Percentiles rank a stretch among this genome's conserved stretches.
phyloP scores from a whole-genome alignment of 2,797 vertebrate species.

The Scleropages formosus region DNA sequence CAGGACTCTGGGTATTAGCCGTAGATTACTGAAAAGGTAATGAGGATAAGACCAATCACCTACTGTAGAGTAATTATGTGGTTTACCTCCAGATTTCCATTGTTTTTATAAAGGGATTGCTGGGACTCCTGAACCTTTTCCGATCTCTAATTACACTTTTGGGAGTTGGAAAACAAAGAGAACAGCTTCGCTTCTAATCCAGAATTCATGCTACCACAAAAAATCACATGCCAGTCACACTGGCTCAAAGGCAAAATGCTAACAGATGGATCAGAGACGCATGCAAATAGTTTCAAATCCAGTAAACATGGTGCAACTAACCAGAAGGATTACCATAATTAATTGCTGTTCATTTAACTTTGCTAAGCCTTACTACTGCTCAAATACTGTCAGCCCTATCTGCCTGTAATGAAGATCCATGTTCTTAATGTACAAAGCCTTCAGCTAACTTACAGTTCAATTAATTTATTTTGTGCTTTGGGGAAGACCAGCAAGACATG shows the following conservation, averaged over 20 bases:
- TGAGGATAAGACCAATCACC: conserved; percentile 7
- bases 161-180: background rate
- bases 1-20: conserved; percentile 36
- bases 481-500: no score
- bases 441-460: no score
- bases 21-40: background rate
- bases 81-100: background rate
- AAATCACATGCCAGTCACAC: background rate
- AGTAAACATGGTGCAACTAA: no score
- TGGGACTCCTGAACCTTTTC: background rate
- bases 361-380: no score
- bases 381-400: no score
- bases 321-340: no score
- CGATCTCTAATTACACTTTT: conserved; percentile 11
- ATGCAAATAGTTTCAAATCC: no score
- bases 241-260: background rate
- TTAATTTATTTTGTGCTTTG: no score
- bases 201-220: background rate
- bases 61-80: conserved; percentile 7
- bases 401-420: no score
- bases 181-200: background rate
- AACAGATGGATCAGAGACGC: background rate
- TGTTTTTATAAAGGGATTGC: background rate
- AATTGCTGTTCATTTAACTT: no score
- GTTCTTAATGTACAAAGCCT: no score